phyloP scores from a whole-genome alignment of 2,888 invertebrate species.

The Deilephila elpenor region DNA sequence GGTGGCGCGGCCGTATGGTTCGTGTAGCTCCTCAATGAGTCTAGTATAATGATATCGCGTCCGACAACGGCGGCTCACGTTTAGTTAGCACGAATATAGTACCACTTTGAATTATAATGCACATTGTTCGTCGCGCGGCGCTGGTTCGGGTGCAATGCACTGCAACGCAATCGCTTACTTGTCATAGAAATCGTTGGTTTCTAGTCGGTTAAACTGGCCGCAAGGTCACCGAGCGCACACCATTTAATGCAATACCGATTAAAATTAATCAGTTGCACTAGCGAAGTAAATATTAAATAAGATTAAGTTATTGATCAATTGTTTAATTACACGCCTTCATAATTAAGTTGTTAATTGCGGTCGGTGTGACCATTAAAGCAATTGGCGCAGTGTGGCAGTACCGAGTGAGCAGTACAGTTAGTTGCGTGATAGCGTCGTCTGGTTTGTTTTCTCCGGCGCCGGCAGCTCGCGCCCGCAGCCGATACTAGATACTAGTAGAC shows the following conservation, averaged over 20 bases:
- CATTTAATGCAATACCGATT: slow-evolving; percentile 47
- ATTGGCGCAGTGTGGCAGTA: background rate
- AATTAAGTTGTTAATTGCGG: slow-evolving; percentile 24
- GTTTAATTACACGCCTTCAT: slow-evolving; percentile 36
- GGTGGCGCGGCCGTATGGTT: slow-evolving; percentile 23
- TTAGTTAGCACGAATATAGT: slow-evolving; percentile 79
- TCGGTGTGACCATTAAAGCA: background rate
- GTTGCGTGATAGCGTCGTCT: too few species aligned
- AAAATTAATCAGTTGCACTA: slow-evolving; percentile 34
- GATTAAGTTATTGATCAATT: slow-evolving; percentile 16
- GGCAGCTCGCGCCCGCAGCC: background rate
- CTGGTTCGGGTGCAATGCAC: slow-evolving; percentile 80
- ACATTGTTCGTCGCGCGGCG: slow-evolving; percentile 76
- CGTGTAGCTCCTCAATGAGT: slow-evolving; percentile 54
- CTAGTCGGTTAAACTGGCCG: slow-evolving; percentile 55
- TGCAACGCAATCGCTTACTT: slow-evolving; percentile 72
- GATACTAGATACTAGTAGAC: too few species aligned
- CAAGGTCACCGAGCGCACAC: slow-evolving; percentile 59
- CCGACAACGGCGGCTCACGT: slow-evolving; percentile 69
- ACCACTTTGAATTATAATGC: slow-evolving; percentile 82
- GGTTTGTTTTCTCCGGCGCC: background rate
- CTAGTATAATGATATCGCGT: slow-evolving; percentile 46
- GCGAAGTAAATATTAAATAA: slow-evolving; percentile 5
- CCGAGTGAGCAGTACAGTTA: slow-evolving; percentile 12
- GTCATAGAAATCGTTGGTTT: slow-evolving; percentile 79